A percentile compares a stretch with the other conserved stretches of the same genome.
Conservation (phyloP, 2,113 vertebrate species). For the Tor tambroides region DNA sequence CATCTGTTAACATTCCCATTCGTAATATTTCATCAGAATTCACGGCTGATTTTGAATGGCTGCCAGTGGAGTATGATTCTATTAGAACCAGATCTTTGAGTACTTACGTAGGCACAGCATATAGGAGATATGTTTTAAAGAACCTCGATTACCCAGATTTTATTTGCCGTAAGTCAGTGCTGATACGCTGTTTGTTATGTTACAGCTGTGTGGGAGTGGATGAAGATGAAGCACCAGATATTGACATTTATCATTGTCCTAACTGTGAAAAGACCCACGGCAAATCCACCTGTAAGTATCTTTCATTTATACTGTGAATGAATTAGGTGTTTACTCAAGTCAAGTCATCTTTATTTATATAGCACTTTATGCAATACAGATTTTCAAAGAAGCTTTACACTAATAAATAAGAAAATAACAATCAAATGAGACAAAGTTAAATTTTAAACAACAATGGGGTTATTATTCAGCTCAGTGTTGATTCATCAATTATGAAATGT, state of each 20-base stretch:
- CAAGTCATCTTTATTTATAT: too few relatives aligned
- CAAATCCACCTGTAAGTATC: slow-evolving; percentile 92
- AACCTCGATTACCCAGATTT: neutral
- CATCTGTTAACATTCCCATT: neutral
- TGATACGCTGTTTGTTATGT: slow-evolving; percentile 15
- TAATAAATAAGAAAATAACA: too few relatives aligned
- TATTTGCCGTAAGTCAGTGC: too few relatives aligned
- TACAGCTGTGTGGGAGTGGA: slow-evolving; percentile 95
- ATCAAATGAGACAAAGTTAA: too few relatives aligned
- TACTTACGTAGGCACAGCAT: neutral
- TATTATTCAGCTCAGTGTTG: too few relatives aligned
- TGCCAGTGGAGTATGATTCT: neutral
- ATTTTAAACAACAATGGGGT: too few relatives aligned
- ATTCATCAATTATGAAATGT: too few relatives aligned
- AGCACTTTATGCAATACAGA: too few relatives aligned
- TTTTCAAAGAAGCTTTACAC: too few relatives aligned
- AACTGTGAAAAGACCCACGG: slow-evolving; percentile 97
- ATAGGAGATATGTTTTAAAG: too few relatives aligned
- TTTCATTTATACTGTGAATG: neutral
- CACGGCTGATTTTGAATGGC: neutral
- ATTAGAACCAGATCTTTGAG: neutral
- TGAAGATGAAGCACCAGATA: slow-evolving; percentile 96
- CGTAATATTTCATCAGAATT: neutral
- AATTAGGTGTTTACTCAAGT: neutral
- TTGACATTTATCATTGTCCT: slow-evolving; percentile 97